These are phyloP conservation scores for Gymnoscopelus microlampas DNA, from an alignment of 2,797 vertebrate genomes.

Conservation along the genomic window DNA sequence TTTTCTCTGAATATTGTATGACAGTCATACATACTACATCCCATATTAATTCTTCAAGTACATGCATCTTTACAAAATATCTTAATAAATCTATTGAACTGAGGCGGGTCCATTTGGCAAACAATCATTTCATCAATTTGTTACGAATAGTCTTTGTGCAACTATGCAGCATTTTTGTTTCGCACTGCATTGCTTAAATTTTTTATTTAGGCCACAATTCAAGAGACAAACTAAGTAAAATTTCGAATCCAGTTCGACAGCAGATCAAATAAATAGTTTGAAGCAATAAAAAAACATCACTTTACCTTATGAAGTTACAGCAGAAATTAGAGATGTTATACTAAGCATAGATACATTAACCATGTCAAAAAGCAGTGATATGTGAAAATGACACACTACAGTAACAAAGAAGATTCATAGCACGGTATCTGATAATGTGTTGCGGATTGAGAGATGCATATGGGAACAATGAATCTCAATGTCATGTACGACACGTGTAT, in stretches of 20 bases:
- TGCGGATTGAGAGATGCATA: too few species aligned
- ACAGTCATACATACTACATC: conserved; percentile 37
- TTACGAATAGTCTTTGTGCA: conserved; percentile 42
- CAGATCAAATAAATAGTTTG: conserved; percentile 42
- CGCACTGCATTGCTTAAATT: conserved; percentile 34
- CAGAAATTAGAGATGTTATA: conserved; percentile 58
- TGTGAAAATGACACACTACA: conserved; percentile 55
- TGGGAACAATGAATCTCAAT: too few species aligned
- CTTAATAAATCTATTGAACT: conserved; percentile 1
- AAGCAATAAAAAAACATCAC: conserved; percentile 26
- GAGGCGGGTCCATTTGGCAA: conserved; percentile 4
- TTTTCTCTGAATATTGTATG: conserved; percentile 57
- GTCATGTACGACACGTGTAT: too few species aligned
- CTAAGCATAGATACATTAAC: conserved; percentile 48
- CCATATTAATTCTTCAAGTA: conserved; percentile 35
- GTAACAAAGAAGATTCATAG: conserved; percentile 50
- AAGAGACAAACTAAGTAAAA: conserved; percentile 33
- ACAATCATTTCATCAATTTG: conserved; percentile 34
- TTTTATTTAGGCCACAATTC: conserved; percentile 41
- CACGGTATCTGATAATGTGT: conserved; percentile 43
- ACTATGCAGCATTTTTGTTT: conserved; percentile 27
- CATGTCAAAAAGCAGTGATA: conserved; percentile 55
- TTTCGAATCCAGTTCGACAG: conserved; percentile 56
- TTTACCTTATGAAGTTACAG: conserved; percentile 44
- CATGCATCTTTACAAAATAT: conserved; percentile 9